phyloP scores from a whole-genome alignment of 1,140 invertebrate species.

The Marisa cornuarietis region DNA sequence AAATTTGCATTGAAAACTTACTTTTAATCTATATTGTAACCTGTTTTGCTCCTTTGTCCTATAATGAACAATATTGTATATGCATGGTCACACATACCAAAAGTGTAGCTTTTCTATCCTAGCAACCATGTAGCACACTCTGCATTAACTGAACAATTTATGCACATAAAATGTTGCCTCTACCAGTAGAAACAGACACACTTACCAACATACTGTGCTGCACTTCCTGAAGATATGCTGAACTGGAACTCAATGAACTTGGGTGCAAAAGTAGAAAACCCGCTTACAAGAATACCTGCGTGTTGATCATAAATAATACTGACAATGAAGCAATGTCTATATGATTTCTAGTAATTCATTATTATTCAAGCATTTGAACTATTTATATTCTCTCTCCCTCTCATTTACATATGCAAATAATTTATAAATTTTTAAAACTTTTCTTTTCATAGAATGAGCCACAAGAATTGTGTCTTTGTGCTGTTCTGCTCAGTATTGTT shows the following conservation, averaged over 20 bases:
- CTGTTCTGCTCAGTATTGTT: too few species aligned
- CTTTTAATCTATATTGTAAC: too few species aligned
- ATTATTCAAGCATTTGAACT: not conserved
- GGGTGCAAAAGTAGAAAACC: conserved; percentile 84
- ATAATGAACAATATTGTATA: too few species aligned
- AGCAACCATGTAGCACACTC: too few species aligned
- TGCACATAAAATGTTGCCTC: not conserved
- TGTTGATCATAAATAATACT: conserved; percentile 1
- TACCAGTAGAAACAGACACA: not conserved
- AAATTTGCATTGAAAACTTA: too few species aligned
- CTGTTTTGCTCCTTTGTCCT: too few species aligned
- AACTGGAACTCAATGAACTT: conserved; percentile 87
- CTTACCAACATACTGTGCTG: conserved; percentile 81
- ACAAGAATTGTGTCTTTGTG: too few species aligned
- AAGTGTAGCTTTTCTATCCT: too few species aligned
- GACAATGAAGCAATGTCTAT: not conserved
- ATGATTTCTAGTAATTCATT: not conserved
- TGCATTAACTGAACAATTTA: too few species aligned
- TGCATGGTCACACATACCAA: too few species aligned
- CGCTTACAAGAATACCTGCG: conserved; percentile 75
- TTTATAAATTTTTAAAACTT: too few species aligned
- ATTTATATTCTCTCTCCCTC: not conserved
- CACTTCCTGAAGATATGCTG: conserved; percentile 76
- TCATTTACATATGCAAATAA: not conserved
- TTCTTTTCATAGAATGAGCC: too few species aligned